Evolutionary conservation across 2,888 invertebrate genomes (phyloP), one percentile per base, ranked within the genome.

Genomic region (Leptothorax acervorum): DNA sequence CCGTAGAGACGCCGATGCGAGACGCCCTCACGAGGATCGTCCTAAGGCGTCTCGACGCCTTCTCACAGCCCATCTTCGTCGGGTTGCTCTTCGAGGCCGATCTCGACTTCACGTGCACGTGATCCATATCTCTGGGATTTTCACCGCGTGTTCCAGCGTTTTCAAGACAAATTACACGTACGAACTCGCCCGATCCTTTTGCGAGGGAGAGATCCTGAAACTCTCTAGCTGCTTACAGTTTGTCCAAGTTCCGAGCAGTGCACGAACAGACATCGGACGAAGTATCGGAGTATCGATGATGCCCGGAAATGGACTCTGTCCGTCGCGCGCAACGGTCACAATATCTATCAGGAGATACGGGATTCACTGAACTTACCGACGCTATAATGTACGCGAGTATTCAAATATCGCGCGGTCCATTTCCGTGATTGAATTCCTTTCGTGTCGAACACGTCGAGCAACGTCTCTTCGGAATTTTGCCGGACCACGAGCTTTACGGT

Each of bases 61-160:
- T 94, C 84, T 94, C 94, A 90, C 94, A 94, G 12, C 92, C 94
- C 93, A 94, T 92, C 89, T 94, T 94, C 83, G 93, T 86, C n/a
- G 94, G 91, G 85, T 92, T 86, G 86, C 90, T 92, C 85, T 91
- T 91, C 81, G 93, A 90, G 75, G 89, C 85, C 70, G 93, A 92
- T 83, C 91, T 92, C 85, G 93, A 92, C 86, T 92, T 93, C 84
- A 92, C 90, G 85, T 93, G 93, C 85, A 93, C 93, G 90, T 94
- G 93, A 90, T 94, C 93, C 93, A 73, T 68, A 93, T 93, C 73
- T 84, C 82, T 15, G 39, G 60, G 39, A 35, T 60, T 81, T 60
- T 45, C 60, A 28, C 74, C 35, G 65, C 35, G 65, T n/a, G 35
- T 53, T 45, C 53, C 70, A 48, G 35, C 45, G 78, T 60, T n/a